Evolutionary conservation across 2,888 invertebrate genomes (phyloP).

Genomic region (Blastobasis lacticolella): DNA sequence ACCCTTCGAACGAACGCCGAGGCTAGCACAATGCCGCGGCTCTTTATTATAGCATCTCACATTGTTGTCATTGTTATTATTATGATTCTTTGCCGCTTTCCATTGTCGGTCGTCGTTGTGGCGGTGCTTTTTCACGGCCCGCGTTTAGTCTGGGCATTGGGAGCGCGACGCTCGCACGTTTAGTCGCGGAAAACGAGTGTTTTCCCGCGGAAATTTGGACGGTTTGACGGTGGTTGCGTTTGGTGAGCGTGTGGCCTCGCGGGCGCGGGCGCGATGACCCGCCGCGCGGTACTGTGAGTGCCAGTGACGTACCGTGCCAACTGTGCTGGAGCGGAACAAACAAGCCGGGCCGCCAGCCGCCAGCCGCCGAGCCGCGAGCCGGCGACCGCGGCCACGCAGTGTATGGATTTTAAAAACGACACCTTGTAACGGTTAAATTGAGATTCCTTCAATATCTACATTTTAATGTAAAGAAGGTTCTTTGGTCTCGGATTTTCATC

Average conservation of each 20-base stretch:
- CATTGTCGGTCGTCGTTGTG: conserved; percentile 73
- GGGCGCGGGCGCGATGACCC: conserved; percentile 3
- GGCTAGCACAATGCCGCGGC: conserved; percentile 71
- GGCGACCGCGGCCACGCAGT: no score
- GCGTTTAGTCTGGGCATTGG: conserved; percentile 73
- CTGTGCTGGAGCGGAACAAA: background rate
- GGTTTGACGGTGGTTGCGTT: conserved; percentile 40
- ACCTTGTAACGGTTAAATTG: no score
- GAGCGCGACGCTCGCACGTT: conserved; percentile 72
- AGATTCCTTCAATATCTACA: no score
- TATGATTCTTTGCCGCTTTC: conserved; percentile 75
- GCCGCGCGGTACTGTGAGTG: no score
- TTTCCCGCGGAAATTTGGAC: conserved; percentile 61
- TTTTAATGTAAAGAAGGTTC: no score
- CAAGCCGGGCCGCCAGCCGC: no score
- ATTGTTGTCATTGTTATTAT: conserved; percentile 76
- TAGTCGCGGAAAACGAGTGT: conserved; percentile 66
- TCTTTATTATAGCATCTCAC: conserved; percentile 75
- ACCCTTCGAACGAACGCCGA: conserved; percentile 70
- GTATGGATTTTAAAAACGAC: no score
- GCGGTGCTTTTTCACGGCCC: conserved; percentile 74
- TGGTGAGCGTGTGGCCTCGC: conserved; percentile 50
- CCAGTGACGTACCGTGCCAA: conserved; percentile 17
- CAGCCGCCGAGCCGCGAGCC: no score
- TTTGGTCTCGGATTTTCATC: no score